Percentiles rank a stretch among this genome's conserved stretches.
Conservation (phyloP, 2,888 invertebrate species). For the Microdon myrmicae region DNA sequence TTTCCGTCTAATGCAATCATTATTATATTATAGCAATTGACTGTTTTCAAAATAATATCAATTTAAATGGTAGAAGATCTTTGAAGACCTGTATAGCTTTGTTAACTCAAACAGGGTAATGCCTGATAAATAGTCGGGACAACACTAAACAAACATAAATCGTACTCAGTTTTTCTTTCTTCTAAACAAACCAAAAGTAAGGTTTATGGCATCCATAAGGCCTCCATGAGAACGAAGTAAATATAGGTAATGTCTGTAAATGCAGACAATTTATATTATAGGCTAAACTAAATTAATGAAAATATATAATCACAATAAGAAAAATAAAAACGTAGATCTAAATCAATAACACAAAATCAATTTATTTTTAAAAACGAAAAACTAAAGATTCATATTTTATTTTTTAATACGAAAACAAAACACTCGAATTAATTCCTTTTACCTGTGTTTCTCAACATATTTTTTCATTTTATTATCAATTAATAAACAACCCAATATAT, state of each 20-base stretch:
- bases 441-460: slow-evolving; percentile 21
- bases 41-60: too few relatives aligned
- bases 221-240: slow-evolving; percentile 14
- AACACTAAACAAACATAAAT: background rate
- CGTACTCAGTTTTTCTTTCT: background rate
- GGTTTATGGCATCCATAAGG: slow-evolving; percentile 50
- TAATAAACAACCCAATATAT: too few relatives aligned
- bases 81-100: too few relatives aligned
- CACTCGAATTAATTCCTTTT: slow-evolving; percentile 10
- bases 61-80: too few relatives aligned
- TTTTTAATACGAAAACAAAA: slow-evolving; percentile 1
- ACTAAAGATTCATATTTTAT: slow-evolving; percentile 1
- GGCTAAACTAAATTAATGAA: slow-evolving; percentile 1
- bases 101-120: slow-evolving; percentile 42
- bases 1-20: too few relatives aligned
- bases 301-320: slow-evolving; percentile 7
- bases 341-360: slow-evolving; percentile 7
- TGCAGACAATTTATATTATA: background rate
- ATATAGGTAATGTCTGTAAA: slow-evolving; percentile 9
- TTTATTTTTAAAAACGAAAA: slow-evolving; percentile 6
- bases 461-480: too few relatives aligned
- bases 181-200: slow-evolving; percentile 12
- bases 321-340: slow-evolving; percentile 14
- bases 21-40: too few relatives aligned
- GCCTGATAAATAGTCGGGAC: background rate